phyloP scores from a whole-genome alignment of 2,113 vertebrate genomes.

The Brachyhypopomus gauderio region DNA sequence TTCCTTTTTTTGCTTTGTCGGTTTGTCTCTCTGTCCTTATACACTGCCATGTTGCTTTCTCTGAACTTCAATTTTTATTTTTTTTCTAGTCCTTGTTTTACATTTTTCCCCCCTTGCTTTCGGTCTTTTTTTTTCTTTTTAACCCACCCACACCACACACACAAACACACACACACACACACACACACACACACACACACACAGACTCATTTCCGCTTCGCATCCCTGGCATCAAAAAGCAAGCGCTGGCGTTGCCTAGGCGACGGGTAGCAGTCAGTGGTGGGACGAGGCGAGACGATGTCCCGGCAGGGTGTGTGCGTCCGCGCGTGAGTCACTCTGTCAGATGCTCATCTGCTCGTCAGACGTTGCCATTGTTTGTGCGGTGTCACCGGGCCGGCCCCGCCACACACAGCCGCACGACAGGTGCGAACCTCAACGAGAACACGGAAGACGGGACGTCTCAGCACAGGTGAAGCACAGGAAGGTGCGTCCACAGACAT shows the following conservation, averaged over 20 bases:
- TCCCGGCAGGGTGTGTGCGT: background rate
- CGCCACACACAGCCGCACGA: too few species aligned
- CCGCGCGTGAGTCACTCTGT: background rate
- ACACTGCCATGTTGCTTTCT: background rate
- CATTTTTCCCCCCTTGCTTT: too few species aligned
- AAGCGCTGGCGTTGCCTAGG: constrained; percentile 16
- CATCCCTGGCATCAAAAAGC: constrained; percentile 22
- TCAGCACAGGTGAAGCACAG: constrained; percentile 42
- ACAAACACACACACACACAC: background rate
- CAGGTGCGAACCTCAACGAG: constrained; percentile 10
- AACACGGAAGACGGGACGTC: constrained; percentile 36
- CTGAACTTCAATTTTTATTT: background rate
- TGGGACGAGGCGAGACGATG: constrained; percentile 35
- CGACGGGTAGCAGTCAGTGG: constrained; percentile 13
- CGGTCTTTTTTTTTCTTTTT: too few species aligned
- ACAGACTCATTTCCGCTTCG: constrained; percentile 33
- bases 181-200: too few species aligned
- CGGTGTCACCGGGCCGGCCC: too few species aligned
- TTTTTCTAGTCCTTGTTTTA: background rate
- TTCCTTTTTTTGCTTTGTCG: background rate
- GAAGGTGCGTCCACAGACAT: background rate
- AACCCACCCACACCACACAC: too few species aligned
- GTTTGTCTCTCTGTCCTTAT: background rate
- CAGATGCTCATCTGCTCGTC: constrained; percentile 31
- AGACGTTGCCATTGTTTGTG: constrained; percentile 44